Conservation (phyloP, 2,888 invertebrate genomes). For the Archaeoteleia sp. region DNA sequence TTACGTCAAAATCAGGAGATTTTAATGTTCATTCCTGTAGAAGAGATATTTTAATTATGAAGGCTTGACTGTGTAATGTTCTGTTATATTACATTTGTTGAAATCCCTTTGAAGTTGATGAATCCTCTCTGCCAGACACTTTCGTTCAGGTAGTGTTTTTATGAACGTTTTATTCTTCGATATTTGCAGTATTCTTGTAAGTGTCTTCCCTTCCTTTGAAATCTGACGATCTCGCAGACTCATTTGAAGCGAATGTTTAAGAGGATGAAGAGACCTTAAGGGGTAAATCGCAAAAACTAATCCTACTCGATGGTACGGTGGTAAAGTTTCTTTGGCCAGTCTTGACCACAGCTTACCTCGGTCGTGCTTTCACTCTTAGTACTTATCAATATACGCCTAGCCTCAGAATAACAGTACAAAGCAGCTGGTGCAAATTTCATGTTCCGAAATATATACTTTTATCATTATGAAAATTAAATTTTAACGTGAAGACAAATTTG, state of each 20-base stretch:
- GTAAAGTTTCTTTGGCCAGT: constrained; percentile 44
- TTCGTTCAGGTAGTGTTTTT: too few species aligned
- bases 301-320: constrained; percentile 36
- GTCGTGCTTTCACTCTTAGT: constrained; percentile 30
- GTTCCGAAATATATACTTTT: constrained; percentile 3
- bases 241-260: constrained; percentile 24
- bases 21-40: too few species aligned
- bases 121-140: too few species aligned
- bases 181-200: too few species aligned
- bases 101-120: too few species aligned
- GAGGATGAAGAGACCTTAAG: constrained; percentile 29
- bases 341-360: constrained; percentile 41
- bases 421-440: constrained; percentile 22
- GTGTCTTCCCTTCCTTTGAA: too few species aligned
- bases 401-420: constrained; percentile 34
- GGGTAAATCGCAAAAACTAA: constrained; percentile 35
- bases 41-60: too few species aligned
- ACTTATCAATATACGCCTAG: constrained; percentile 15
- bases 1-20: too few species aligned
- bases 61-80: too few species aligned
- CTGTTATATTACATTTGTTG: too few species aligned
- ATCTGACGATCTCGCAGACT: constrained; percentile 3
- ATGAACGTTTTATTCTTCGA: too few species aligned
- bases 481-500: too few species aligned
- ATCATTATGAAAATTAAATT: constrained; percentile 5